Evolutionary conservation across 2,797 vertebrate species (phyloP), one percentile per base, ranked within the genome.

Genomic region (Chlorospingus flavigularis): DNA sequence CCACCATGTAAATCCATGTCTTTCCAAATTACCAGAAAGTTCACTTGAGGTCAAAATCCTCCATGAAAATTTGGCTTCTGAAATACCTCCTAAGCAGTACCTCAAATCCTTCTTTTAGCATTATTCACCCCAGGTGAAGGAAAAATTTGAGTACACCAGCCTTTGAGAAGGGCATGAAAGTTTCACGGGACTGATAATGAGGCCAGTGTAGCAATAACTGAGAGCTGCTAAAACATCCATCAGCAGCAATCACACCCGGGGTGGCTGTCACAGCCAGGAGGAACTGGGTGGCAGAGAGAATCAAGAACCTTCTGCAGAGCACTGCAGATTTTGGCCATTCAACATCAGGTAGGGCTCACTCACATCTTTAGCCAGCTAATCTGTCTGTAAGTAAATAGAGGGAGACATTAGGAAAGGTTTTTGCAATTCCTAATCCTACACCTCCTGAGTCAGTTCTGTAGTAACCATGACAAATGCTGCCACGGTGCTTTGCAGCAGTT

Each of bases 31-130:
- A 73, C 55, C 61, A 92, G 75, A 30, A 76, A 96, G 94, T 92
- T 94, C 94, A 87, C 33, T 92, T 61, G 37, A 92, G 92, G 89
- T 76, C 26, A 96, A 94, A 94, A 73, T 55, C 28, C 24, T 63
- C 58, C 51, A 11, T 7, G 48, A 75, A 91, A 73, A 73, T 73
- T 23, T 62, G 53, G 61, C 53, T 82, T 87, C 61, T 65, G 26
- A 83, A 89, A 80, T 57, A 42, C 8, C 17, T 73, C 74, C 28
- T 63, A 66, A 79, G 21, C 13, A 50, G 25, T 17, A 63, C 30
- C 39, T 58, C 19, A 31, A 45, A 42, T 39, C 2, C 3, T 37
- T 73, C 66, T 71, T 47, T 58, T 18, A 51, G 45, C 39, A 30
- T 55, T 79, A 60, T 25, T 20, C 17, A n/a, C 24, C 10, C 17